Percentiles rank a stretch among this genome's conserved stretches.
These are phyloP conservation scores for Camponotus fellah DNA, from an alignment of 2,888 invertebrate species.

Conservation along the genomic window DNA sequence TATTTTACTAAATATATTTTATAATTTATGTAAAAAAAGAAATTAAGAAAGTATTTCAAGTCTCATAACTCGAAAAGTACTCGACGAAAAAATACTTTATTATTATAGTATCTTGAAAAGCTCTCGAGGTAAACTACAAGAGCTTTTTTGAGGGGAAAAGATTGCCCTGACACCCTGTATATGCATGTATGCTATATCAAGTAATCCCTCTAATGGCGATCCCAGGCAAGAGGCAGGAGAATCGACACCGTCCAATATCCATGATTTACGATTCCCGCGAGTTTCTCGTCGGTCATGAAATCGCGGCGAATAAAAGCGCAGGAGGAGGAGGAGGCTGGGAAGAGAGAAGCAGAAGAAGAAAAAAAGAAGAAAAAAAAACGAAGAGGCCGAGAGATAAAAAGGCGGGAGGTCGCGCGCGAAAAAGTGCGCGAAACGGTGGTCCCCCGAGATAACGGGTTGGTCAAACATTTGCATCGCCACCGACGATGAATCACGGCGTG, in stretches of 20 bases:
- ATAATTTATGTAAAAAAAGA: too few species aligned
- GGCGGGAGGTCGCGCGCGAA: neutral
- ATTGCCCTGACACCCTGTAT: too few species aligned
- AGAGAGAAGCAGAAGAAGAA: neutral
- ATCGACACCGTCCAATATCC: constrained; percentile 59
- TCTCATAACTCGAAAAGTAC: too few species aligned
- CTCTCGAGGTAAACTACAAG: too few species aligned
- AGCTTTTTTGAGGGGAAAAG: too few species aligned
- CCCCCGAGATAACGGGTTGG: constrained; percentile 45
- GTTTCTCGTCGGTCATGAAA: constrained; percentile 22
- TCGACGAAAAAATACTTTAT: too few species aligned
- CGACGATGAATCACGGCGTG: constrained; percentile 41
- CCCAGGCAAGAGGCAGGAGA: constrained; percentile 39
- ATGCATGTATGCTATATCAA: constrained; percentile 50
- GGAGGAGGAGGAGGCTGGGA: neutral
- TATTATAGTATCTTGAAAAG: too few species aligned
- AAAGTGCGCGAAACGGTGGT: constrained; percentile 26
- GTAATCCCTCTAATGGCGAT: constrained; percentile 65
- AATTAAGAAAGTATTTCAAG: too few species aligned
- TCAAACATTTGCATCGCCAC: constrained; percentile 47
- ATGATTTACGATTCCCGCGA: constrained; percentile 58
- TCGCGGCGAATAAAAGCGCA: constrained; percentile 26
- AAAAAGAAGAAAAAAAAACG: neutral
- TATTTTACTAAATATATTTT: too few species aligned
- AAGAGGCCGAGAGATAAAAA: constrained; percentile 27